Evolutionary conservation across 2,797 vertebrate genomes (phyloP), one percentile per base, ranked within the genome.

Genomic region (Pygocentrus nattereri): DNA sequence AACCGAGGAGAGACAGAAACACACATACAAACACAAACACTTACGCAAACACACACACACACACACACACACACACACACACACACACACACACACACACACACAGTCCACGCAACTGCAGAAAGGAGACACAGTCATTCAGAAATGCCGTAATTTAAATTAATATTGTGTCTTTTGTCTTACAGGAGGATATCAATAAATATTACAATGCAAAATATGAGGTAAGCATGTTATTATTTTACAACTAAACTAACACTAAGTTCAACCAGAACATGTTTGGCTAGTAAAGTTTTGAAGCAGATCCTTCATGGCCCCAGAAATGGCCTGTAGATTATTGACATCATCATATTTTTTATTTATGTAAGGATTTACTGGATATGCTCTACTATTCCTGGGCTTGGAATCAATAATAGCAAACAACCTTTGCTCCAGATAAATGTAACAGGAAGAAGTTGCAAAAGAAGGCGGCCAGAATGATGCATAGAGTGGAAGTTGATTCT

Each of bases 131-230:
- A 34, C 27, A 71, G 13, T 49, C 12, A 25, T n/a, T n/a, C 12
- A 15, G 4, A 25, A 18, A 31, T 18, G 23, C 34, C 73, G 27
- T 56, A 5, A 21, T n/a, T 56, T 58, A 4, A 73, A 31, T 27
- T 27, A 25, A 49, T 76, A 0, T 75, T 27, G 27, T 12, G 3
- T 78, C 7, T 78, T 76, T 82, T 71, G 13, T 75, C n/a, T 38
- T 59, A 44, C 74, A 87, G 85, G 38, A 69, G 5, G 23, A 67
- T n/a, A 59, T 59, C 0, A 52, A 62, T 30, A 4, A 21, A 19
- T 87, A 87, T 69, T 87, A 81, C 56, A 85, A 87, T 76, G 85
- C 80, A 50, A 87, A 87, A 73, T 56, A 77, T 27, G 56, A 80
- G 62, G 85, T 87, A 68, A 67, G 50, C 0, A 23, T 30, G 1